A percentile compares a stretch with the other conserved stretches of the same genome.
Evolutionary conservation across 2,113 vertebrate species (phyloP).

Genomic region (Microcebus lehilahytsara): DNA sequence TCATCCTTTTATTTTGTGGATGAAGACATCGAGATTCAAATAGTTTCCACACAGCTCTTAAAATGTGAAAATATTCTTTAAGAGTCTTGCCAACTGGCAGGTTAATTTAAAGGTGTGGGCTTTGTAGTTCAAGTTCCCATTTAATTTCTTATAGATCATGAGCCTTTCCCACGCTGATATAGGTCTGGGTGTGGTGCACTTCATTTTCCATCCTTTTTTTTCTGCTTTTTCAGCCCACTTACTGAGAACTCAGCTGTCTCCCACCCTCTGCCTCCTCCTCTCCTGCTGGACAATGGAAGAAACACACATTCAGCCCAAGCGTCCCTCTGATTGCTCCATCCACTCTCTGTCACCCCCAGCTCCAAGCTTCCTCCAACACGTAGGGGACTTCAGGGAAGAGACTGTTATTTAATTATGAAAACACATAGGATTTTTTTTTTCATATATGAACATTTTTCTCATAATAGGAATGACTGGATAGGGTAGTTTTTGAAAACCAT

Average conservation of each 20-base stretch:
- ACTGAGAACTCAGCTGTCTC: background rate
- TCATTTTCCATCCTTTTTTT: background rate
- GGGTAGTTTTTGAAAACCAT: background rate
- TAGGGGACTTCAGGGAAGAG: background rate
- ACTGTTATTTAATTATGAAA: background rate
- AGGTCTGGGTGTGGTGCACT: background rate
- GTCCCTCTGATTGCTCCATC: background rate
- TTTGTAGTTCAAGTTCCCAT: slow-evolving; percentile 29
- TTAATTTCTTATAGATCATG: slow-evolving; percentile 4
- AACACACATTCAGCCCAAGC: background rate
- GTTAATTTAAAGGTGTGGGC: slow-evolving; percentile 38
- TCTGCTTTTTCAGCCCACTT: background rate
- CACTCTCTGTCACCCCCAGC: background rate
- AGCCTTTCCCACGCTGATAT: background rate
- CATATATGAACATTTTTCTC: background rate
- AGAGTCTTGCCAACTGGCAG: slow-evolving; percentile 13
- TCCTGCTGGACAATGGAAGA: background rate
- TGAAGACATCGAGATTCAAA: background rate
- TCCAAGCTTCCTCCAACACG: background rate
- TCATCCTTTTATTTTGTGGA: background rate
- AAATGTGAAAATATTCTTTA: background rate
- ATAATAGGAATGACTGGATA: background rate
- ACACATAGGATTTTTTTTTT: background rate
- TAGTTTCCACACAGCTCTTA: background rate
- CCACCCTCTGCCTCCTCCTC: background rate